A percentile compares a stretch with the other conserved stretches of the same genome.
phyloP scores from a whole-genome alignment of 2,888 invertebrate genomes.

The Ypsolopha sequella region DNA sequence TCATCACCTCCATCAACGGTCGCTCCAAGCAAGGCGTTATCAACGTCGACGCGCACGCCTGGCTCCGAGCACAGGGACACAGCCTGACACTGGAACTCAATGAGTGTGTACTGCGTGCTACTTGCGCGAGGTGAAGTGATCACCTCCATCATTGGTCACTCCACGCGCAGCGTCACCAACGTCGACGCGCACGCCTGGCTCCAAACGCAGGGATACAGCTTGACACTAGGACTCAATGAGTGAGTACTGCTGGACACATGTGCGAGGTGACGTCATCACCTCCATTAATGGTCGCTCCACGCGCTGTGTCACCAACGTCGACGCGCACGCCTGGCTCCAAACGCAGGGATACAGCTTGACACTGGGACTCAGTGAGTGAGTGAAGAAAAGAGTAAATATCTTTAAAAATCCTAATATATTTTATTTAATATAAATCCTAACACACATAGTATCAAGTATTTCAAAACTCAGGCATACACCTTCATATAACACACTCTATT shows the following conservation, averaged over 20 bases:
- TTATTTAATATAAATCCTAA: too few species aligned
- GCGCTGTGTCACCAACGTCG: conserved; percentile 75
- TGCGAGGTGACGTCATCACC: conserved; percentile 15
- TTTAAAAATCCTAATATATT: too few species aligned
- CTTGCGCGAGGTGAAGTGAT: too few species aligned
- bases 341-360: conserved; percentile 76
- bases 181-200: conserved; percentile 81
- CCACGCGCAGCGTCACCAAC: conserved; percentile 76
- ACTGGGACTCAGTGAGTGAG: conserved; percentile 80
- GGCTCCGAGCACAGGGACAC: conserved; percentile 79
- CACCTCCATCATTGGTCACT: conserved; percentile 81
- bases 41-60: conserved; percentile 79
- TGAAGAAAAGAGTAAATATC: too few species aligned
- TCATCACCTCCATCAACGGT: conserved; percentile 19
- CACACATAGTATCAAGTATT: too few species aligned
- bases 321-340: conserved; percentile 80
- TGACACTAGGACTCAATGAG: conserved; percentile 80
- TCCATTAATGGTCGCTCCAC: conserved; percentile 60
- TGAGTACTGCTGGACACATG: too few species aligned
- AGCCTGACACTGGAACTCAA: conserved; percentile 77
- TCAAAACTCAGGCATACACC: too few species aligned
- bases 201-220: conserved; percentile 76
- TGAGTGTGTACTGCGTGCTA: too few species aligned
- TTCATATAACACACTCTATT: too few species aligned
- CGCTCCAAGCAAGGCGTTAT: conserved; percentile 75